These are phyloP conservation scores for Momotus momota DNA, from an alignment of 2,797 vertebrate genomes.

Conservation along the genomic window DNA sequence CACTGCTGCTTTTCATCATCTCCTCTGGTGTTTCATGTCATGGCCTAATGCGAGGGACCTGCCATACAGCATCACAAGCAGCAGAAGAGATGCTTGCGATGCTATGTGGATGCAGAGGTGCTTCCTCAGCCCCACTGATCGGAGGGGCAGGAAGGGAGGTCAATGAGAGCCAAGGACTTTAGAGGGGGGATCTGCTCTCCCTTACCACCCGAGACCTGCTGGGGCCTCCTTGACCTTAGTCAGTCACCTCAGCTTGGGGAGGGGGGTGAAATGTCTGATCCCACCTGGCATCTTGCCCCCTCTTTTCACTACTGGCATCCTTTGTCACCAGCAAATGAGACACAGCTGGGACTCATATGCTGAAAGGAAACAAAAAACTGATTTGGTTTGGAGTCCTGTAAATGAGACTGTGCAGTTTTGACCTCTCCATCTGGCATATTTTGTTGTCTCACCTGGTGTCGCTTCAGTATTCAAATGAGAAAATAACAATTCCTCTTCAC, in stretches of 20 bases:
- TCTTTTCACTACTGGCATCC: background rate
- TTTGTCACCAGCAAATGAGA: background rate
- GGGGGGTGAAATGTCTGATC: background rate
- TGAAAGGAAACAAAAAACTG: background rate
- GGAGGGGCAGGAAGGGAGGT: background rate
- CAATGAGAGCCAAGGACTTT: background rate
- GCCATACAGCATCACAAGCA: background rate
- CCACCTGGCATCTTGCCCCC: background rate
- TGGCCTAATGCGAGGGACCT: background rate
- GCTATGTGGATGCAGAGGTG: background rate
- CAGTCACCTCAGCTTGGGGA: background rate
- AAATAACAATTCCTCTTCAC: background rate
- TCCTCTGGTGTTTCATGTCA: background rate
- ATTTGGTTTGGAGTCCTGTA: background rate
- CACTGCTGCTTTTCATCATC: slow-evolving; percentile 3
- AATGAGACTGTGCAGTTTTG: background rate
- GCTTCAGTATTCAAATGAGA: background rate
- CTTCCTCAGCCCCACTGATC: background rate
- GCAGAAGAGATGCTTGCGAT: background rate
- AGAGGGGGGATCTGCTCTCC: background rate
- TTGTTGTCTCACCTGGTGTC: background rate
- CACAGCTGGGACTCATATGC: accelerated
- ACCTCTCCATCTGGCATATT: background rate
- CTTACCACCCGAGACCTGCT: background rate
- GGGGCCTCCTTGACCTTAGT: background rate